These are phyloP conservation scores for Elysia crispata DNA, from an alignment of 2,888 invertebrate species.

Conservation along the genomic window DNA sequence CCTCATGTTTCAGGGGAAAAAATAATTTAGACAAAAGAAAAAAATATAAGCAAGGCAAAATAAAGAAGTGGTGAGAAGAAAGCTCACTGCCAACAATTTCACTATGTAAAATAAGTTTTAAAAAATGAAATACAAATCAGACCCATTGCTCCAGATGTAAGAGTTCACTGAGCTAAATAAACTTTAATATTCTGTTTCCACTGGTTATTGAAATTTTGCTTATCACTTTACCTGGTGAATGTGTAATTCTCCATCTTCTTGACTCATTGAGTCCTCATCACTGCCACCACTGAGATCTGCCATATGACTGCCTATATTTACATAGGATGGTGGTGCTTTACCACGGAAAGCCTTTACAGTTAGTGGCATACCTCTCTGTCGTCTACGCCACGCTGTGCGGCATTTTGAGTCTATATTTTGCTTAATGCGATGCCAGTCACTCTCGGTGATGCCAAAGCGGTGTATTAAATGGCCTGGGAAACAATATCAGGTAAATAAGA, in stretches of 20 bases:
- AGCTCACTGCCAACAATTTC: too few relatives aligned
- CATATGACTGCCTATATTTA: conserved; percentile 53
- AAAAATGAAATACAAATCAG: too few relatives aligned
- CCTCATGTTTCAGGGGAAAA: too few relatives aligned
- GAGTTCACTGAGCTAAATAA: too few relatives aligned
- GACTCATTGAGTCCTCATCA: conserved; percentile 68
- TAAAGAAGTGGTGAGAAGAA: too few relatives aligned
- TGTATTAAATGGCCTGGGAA: conserved; percentile 78
- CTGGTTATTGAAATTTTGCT: too few relatives aligned
- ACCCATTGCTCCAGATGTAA: too few relatives aligned
- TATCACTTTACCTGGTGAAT: conserved; percentile 66
- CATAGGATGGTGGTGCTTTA: conserved; percentile 65
- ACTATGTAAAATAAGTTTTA: too few relatives aligned
- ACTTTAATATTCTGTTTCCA: too few relatives aligned
- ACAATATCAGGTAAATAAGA: not conserved
- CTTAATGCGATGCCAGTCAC: conserved; percentile 80
- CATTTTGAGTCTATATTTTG: conserved; percentile 81
- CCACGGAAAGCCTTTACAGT: conserved; percentile 76
- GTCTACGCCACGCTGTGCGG: conserved; percentile 78
- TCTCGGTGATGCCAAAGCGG: conserved; percentile 79
- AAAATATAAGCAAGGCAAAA: too few relatives aligned
- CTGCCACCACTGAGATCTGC: conserved; percentile 58
- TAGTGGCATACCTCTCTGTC: conserved; percentile 73
- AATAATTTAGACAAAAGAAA: too few relatives aligned
- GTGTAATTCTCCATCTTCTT: conserved; percentile 64